phyloP scores from a whole-genome alignment of 2,797 vertebrate genomes.

The Periparus ater region DNA sequence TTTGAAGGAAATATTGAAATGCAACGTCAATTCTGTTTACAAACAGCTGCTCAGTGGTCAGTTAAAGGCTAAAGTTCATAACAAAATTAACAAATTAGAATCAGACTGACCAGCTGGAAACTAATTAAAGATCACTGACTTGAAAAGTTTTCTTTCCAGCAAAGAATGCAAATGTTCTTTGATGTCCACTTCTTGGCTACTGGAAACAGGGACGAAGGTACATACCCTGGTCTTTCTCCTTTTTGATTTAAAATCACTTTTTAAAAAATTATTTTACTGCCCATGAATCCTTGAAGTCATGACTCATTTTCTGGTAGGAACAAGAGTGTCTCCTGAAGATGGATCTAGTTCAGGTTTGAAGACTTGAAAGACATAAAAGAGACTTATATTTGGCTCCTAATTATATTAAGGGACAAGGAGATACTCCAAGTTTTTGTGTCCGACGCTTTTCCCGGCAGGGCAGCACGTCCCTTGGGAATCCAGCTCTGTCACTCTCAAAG shows the following conservation, averaged over 20 bases:
- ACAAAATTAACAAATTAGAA: neutral
- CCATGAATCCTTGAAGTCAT: neutral
- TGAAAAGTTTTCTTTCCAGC: conserved; percentile 11
- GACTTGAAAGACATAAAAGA: neutral
- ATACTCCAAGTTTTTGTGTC: neutral
- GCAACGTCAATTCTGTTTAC: neutral
- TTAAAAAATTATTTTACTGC: neutral
- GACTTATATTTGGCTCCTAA: neutral
- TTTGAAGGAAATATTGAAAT: conserved; percentile 1
- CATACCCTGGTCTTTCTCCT: neutral
- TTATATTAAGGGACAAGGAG: conserved; percentile 23
- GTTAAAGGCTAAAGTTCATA: neutral
- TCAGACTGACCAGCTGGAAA: neutral
- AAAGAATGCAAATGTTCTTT: neutral
- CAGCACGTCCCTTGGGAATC: conserved; percentile 60
- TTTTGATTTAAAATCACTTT: conserved; percentile 4
- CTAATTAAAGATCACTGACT: conserved; percentile 27
- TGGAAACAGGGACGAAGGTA: neutral
- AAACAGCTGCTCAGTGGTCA: neutral
- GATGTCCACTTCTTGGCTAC: neutral
- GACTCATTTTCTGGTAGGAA: neutral
- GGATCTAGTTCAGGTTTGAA: neutral
- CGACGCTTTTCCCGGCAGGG: conserved; percentile 29
- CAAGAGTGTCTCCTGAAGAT: neutral
- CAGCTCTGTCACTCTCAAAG: conserved; percentile 74